A percentile compares a stretch with the other conserved stretches of the same genome.
These are phyloP conservation scores for Bergia puertoricense DNA, from an alignment of 92 coral and sea anemone genomes.

Conservation along the genomic window DNA sequence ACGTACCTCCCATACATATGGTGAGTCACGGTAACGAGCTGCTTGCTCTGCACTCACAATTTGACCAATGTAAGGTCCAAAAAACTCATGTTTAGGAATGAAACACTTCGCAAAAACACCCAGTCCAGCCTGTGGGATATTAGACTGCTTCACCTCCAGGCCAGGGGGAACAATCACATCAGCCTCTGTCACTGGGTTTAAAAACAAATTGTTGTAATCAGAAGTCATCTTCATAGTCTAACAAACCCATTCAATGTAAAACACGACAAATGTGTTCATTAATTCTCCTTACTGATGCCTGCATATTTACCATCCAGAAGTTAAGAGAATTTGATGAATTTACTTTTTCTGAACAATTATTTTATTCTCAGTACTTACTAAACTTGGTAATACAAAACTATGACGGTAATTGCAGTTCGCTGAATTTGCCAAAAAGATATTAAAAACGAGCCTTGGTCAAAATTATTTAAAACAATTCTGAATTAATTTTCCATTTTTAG, in stretches of 20 bases:
- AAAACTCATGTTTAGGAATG: conserved; percentile 94
- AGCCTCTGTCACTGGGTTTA: conserved; percentile 80
- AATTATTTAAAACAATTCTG: no score
- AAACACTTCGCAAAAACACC: conserved; percentile 95
- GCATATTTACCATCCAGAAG: neutral
- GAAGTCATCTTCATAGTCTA: neutral
- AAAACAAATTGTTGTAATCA: neutral
- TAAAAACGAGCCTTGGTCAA: no score
- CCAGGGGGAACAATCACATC: conserved; percentile 97
- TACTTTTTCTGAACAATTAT: neutral
- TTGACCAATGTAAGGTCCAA: conserved; percentile 96
- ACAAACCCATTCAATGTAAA: neutral
- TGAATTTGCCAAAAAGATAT: no score
- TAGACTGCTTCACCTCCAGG: conserved; percentile 73
- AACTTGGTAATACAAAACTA: no score
- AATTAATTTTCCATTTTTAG: no score
- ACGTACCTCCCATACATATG: conserved; percentile 95
- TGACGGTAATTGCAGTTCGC: no score
- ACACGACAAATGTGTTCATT: no score
- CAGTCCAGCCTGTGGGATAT: conserved; percentile 68
- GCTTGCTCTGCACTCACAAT: conserved; percentile 75
- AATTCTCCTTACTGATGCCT: neutral
- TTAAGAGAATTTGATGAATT: neutral
- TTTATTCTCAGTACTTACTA: neutral
- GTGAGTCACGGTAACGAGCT: conserved; percentile 59